A percentile compares a stretch with the other conserved stretches of the same genome.
Conservation (phyloP, 2,113 vertebrate species). For the Gadus chalcogrammus region DNA sequence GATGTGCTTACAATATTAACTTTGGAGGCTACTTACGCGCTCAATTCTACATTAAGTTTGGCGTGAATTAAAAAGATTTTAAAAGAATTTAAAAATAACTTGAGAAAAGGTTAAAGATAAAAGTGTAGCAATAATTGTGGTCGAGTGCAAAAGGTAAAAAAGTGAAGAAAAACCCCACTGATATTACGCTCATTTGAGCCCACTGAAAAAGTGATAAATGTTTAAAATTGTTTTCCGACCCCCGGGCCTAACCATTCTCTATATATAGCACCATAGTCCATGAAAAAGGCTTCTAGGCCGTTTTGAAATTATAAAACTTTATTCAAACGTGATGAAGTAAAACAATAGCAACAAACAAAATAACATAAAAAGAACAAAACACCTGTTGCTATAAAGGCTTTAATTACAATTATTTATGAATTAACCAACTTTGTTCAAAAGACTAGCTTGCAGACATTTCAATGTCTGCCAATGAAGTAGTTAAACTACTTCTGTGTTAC, state of each 20-base stretch:
- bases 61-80: conserved; percentile 22
- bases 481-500: conserved; percentile 27
- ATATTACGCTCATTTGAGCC: conserved; percentile 21
- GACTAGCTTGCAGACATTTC: conserved; percentile 39
- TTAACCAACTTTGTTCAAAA: conserved; percentile 31
- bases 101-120: conserved; percentile 12
- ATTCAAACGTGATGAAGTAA: conserved; percentile 61
- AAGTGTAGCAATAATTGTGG: conserved; percentile 15
- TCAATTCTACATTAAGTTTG: conserved; percentile 19
- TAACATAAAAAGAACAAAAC: conserved; percentile 41
- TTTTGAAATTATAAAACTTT: conserved; percentile 65
- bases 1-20: conserved; percentile 62
- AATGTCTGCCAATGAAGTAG: conserved; percentile 30
- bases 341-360: conserved; percentile 55
- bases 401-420: conserved; percentile 39
- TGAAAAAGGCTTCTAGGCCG: conserved; percentile 58
- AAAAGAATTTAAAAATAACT: background rate
- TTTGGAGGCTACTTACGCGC: conserved; percentile 42
- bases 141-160: background rate
- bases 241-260: conserved; percentile 27
- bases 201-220: conserved; percentile 40
- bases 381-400: conserved; percentile 35
- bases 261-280: conserved; percentile 64
- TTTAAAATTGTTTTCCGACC: conserved; percentile 6
- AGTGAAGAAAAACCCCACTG: conserved; percentile 29